Evolutionary conservation across 2,797 vertebrate genomes (phyloP).

Genomic region (Microcaecilia unicolor): DNA sequence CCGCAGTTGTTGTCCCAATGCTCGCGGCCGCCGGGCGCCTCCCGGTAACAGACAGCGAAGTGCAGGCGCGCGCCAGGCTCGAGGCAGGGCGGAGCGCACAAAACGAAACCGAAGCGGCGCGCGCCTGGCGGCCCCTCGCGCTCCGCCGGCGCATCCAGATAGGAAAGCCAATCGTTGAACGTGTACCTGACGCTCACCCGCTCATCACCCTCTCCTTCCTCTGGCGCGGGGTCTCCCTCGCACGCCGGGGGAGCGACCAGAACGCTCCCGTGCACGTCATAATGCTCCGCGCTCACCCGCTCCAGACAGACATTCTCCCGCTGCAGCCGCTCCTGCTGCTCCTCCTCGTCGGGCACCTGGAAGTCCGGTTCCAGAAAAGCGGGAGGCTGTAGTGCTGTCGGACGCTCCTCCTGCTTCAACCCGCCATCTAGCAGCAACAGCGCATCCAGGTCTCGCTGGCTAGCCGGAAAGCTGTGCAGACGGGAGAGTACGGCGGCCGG

Average conservation of each 20-base stretch:
- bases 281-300: constrained; percentile 31
- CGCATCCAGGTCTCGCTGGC: constrained; percentile 17
- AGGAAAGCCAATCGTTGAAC: constrained; percentile 80
- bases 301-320: constrained; percentile 65
- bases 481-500: constrained; percentile 66
- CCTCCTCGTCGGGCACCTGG: constrained; percentile 29
- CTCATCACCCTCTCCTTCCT: constrained; percentile 26
- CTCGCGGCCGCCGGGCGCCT: constrained; percentile 57
- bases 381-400: background rate
- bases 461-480: constrained; percentile 49
- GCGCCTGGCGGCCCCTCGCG: constrained; percentile 7
- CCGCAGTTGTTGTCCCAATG: constrained; percentile 87
- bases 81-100: constrained; percentile 65
- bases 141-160: constrained; percentile 65
- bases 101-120: constrained; percentile 61
- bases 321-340: constrained; percentile 31
- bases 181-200: constrained; percentile 76
- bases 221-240: constrained; percentile 36
- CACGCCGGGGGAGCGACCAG: constrained; percentile 8
- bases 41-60: constrained; percentile 69
- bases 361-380: constrained; percentile 20
- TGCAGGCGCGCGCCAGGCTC: constrained; percentile 48
- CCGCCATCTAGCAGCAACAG: background rate
- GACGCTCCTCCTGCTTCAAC: no score
- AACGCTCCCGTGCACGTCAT: constrained; percentile 50